Percentiles rank a stretch among this genome's conserved stretches.
Conservation (phyloP, 2,113 vertebrate species). For the Brachyistius frenatus region DNA sequence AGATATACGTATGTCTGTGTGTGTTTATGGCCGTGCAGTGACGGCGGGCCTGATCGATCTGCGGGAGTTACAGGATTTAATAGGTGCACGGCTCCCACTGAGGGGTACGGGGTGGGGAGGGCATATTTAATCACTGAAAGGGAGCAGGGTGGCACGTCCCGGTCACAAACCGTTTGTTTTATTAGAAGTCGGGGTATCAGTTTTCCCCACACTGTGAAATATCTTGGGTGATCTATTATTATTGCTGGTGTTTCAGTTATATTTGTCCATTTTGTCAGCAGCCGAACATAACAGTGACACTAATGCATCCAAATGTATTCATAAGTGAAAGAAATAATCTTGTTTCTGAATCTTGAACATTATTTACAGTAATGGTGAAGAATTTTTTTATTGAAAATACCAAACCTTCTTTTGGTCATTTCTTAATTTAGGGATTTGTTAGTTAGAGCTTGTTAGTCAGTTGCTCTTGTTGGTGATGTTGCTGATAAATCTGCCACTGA, state of each 20-base stretch:
- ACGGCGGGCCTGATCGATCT: slow-evolving; percentile 76
- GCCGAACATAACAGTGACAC: background rate
- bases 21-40: slow-evolving; percentile 74
- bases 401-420: background rate
- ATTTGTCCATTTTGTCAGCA: slow-evolving; percentile 12
- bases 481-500: too few relatives aligned
- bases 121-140: slow-evolving; percentile 79
- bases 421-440: too few relatives aligned
- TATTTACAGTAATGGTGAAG: background rate
- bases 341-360: too few relatives aligned
- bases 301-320: background rate
- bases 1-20: slow-evolving; percentile 76
- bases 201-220: slow-evolving; percentile 24
- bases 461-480: too few relatives aligned
- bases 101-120: slow-evolving; percentile 57
- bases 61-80: slow-evolving; percentile 78
- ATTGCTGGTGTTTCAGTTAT: slow-evolving; percentile 19
- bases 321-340: background rate
- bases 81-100: slow-evolving; percentile 68
- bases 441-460: too few relatives aligned
- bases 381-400: background rate
- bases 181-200: slow-evolving; percentile 62
- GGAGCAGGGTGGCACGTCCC: slow-evolving; percentile 66
- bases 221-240: slow-evolving; percentile 42
- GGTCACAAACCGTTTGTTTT: slow-evolving; percentile 74